These are phyloP conservation scores for Branchipolynoe longqiensis DNA, from an alignment of 2,888 invertebrate species.

Conservation along the genomic window DNA sequence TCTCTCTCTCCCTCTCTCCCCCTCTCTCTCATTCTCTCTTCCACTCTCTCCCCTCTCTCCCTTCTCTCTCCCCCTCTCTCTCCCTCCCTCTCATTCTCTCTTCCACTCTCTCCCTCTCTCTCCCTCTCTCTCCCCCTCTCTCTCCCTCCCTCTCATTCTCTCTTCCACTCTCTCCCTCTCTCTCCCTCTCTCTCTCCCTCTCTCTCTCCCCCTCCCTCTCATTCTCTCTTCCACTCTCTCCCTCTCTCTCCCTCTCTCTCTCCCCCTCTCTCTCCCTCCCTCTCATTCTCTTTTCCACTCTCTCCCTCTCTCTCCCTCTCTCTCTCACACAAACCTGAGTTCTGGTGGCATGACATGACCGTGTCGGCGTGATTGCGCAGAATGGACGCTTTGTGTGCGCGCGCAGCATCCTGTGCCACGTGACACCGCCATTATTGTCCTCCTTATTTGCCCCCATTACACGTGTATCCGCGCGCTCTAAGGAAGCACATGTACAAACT, in stretches of 20 bases:
- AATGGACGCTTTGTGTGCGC: too few species aligned
- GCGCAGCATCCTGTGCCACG: too few species aligned
- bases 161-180: background rate
- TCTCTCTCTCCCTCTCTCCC: background rate
- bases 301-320: conserved; percentile 7
- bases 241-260: background rate
- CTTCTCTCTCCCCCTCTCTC: background rate
- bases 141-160: background rate
- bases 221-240: background rate
- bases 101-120: background rate
- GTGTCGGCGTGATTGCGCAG: too few species aligned
- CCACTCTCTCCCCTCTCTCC: too few species aligned
- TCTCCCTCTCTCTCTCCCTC: background rate
- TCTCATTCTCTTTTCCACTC: background rate
- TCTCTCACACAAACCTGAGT: too few species aligned
- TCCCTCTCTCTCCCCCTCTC: background rate
- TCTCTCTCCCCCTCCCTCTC: background rate
- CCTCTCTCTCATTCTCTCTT: background rate
- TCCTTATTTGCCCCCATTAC: too few species aligned
- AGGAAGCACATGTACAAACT: too few species aligned
- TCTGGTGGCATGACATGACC: too few species aligned
- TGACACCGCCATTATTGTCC: too few species aligned
- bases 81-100: background rate
- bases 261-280: background rate
- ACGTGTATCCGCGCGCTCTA: too few species aligned